Evolutionary conservation across 2,888 invertebrate species (phyloP), one percentile per base, ranked within the genome.

Genomic region (Listrodromus nycthemerus): DNA sequence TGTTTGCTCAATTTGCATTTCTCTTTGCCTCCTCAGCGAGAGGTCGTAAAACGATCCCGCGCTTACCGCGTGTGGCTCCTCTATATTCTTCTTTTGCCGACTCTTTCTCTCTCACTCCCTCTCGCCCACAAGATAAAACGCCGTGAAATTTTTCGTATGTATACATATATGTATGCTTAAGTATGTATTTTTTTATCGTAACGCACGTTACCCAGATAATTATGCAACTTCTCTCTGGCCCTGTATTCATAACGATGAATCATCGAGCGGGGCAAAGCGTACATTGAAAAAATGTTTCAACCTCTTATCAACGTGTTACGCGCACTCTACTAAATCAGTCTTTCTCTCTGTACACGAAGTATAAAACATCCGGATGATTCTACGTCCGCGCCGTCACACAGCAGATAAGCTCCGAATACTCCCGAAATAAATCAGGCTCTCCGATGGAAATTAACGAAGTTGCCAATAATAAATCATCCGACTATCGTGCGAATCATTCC

Each of bases 241-340:
- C 58, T 66, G 71, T 78, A 75, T 76, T 76, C 67, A 73, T 80
- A 73, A 77, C 61, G 52, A 55, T 77, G 83, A 83, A 80, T 83
- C 76, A 80, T 76, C 80, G 67, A 27, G 83, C 58, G 45, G 65
- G 67, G 73, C 52, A 76, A 48, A 66, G 27, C 21, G 58, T 21
- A 27, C 1, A 19, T 30, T 24, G 27, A 7, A 7, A 27, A 16
- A 33, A 27, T 27, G 58, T 80, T 67, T 70, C 50, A 16, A 45
- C 48, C 67, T 61, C 63, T 83, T 80, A 83, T 83, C 83, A 30
- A 50, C 27, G 76, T 77, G 66, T 71, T 61, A 67, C 24, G 41
- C 55, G 55, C 45, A 45, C 13, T 63, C 61, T 55, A 55, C 63
- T 73, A 63, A 77, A 83, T 73, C 73, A 71, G 63, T 77, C 41